A percentile compares a stretch with the other conserved stretches of the same genome.
Evolutionary conservation across 1,140 invertebrate species (phyloP).

Genomic region (Lordiphosa mommai): DNA sequence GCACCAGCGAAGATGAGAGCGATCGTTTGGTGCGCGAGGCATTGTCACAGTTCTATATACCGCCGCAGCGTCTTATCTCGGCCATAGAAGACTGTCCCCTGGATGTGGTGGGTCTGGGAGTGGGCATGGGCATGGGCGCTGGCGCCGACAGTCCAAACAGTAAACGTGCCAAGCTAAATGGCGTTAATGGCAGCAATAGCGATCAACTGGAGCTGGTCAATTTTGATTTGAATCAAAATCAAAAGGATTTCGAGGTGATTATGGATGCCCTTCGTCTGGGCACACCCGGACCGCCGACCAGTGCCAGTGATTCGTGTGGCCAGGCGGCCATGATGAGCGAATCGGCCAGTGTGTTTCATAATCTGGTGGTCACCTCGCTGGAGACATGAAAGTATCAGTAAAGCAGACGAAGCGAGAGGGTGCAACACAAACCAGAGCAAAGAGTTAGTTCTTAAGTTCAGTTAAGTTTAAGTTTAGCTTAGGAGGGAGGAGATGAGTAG

Average conservation of each 20-base stretch:
- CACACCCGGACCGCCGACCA: conserved; percentile 78
- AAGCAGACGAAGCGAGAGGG: not conserved
- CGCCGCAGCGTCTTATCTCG: conserved; percentile 85
- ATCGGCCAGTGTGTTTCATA: conserved; percentile 85
- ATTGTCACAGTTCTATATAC: conserved; percentile 86
- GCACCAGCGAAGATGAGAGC: conserved; percentile 82
- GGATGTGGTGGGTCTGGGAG: conserved; percentile 61
- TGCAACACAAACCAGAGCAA: conserved; percentile 1
- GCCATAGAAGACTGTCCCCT: conserved; percentile 83
- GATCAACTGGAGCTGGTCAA: conserved; percentile 75
- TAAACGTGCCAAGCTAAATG: conserved; percentile 42
- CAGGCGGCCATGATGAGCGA: conserved; percentile 86
- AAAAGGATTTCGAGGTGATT: conserved; percentile 80
- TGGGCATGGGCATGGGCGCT: conserved; percentile 25
- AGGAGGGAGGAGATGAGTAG: not conserved
- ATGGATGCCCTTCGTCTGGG: conserved; percentile 80
- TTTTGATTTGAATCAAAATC: conserved; percentile 78
- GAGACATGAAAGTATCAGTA: conserved; percentile 82
- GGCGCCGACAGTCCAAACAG: conserved; percentile 14
- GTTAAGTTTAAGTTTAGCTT: not conserved
- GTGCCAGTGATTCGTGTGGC: conserved; percentile 81
- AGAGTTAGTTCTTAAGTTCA: not conserved
- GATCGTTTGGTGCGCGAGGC: conserved; percentile 83
- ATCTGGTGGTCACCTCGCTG: conserved; percentile 84
- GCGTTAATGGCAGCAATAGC: not conserved